Evolutionary conservation across 2,888 invertebrate species (phyloP).

Genomic region (Eledona agricola): DNA sequence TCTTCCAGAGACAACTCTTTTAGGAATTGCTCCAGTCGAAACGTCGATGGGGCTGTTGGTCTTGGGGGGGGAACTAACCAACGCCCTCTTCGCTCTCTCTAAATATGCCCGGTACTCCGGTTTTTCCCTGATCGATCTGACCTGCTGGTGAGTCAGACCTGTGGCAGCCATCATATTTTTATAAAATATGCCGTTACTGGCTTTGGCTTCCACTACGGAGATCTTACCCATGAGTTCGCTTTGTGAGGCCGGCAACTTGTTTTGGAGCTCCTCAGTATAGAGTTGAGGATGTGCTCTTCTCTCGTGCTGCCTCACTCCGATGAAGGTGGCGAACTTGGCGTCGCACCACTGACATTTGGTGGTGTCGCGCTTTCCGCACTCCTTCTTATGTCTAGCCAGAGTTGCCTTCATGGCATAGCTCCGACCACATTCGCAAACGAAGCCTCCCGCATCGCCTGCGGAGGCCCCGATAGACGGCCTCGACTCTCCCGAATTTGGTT

Average conservation of each 20-base stretch:
- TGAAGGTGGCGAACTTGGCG: constrained; percentile 1
- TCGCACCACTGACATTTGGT: constrained; percentile 16
- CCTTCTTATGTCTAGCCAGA: constrained; percentile 10
- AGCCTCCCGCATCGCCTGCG: not conserved
- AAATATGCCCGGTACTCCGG: constrained; percentile 17
- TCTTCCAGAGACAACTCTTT: no score
- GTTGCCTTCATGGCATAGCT: constrained; percentile 7
- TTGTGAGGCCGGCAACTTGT: constrained; percentile 10
- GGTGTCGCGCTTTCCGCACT: constrained; percentile 3
- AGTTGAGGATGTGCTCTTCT: constrained; percentile 2
- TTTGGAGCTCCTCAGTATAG: constrained; percentile 9
- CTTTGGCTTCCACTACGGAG: constrained; percentile 20
- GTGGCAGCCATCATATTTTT: constrained; percentile 21
- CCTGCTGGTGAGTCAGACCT: constrained; percentile 27
- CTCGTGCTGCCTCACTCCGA: constrained; percentile 18
- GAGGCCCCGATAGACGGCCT: constrained; percentile 4
- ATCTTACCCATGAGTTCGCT: constrained; percentile 9
- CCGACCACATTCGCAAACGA: constrained; percentile 10
- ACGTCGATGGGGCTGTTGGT: not conserved
- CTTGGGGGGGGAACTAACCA: no score
- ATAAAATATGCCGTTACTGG: constrained; percentile 1
- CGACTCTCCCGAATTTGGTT: constrained; percentile 1
- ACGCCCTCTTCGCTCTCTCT: constrained; percentile 4
- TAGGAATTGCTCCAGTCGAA: no score
- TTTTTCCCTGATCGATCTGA: constrained; percentile 20